Percentiles rank a stretch among this genome's conserved stretches.
These are phyloP conservation scores for Balaenoptera acutorostrata DNA, from an alignment of 2,113 vertebrate genomes.

Conservation along the genomic window DNA sequence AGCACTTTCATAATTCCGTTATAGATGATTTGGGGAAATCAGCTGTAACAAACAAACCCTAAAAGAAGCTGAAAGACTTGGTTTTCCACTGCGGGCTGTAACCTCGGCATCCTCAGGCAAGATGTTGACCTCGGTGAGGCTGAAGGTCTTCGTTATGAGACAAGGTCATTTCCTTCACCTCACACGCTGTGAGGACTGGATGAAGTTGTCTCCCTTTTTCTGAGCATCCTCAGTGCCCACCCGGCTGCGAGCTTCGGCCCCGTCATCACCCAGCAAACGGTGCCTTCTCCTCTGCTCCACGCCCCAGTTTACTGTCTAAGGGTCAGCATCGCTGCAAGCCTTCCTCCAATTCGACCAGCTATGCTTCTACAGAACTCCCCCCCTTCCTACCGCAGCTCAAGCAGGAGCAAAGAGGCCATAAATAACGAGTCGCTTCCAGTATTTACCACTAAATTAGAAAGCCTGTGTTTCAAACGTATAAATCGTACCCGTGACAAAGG, in stretches of 20 bases:
- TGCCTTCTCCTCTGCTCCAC: accelerated
- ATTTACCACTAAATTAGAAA: neutral
- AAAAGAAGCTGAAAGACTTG: neutral
- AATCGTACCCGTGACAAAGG: accelerated
- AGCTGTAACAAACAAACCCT: neutral
- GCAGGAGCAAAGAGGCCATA: neutral
- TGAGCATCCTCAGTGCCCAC: accelerated
- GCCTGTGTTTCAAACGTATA: neutral
- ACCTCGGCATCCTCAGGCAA: neutral
- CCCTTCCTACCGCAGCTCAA: accelerated
- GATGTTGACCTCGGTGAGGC: accelerated
- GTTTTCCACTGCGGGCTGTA: accelerated
- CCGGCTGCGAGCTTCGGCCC: accelerated
- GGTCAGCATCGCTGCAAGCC: neutral
- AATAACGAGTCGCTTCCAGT: too few relatives aligned
- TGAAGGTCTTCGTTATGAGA: accelerated
- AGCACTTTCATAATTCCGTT: neutral
- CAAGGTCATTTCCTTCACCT: accelerated
- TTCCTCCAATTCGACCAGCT: accelerated
- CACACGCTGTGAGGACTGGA: accelerated
- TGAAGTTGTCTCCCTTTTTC: neutral
- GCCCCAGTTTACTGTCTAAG: too few relatives aligned
- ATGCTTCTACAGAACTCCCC: neutral
- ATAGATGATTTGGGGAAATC: neutral
- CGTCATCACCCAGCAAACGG: accelerated